Conservation (phyloP, 1,140 invertebrate genomes). For the Pseudomyrmex cubaensis region DNA sequence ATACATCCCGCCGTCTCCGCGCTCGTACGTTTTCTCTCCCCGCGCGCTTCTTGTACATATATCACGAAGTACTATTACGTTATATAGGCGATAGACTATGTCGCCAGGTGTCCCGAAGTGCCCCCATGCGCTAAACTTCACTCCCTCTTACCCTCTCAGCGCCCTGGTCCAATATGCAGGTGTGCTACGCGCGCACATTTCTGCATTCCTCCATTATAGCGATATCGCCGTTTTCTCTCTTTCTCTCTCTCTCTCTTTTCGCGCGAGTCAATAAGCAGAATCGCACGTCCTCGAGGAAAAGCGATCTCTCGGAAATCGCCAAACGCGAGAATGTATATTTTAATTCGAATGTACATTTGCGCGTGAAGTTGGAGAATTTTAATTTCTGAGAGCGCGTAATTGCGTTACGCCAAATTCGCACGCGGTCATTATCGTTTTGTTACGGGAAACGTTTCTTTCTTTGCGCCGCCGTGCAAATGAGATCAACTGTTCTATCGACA, state of each 20-base stretch:
- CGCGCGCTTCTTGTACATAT: constrained; percentile 40
- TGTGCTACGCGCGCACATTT: constrained; percentile 74
- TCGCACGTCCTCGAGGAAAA: constrained; percentile 43
- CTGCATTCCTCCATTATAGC: constrained; percentile 40
- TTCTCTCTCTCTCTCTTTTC: constrained; percentile 14
- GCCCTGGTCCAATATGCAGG: constrained; percentile 68
- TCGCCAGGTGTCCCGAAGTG: constrained; percentile 72
- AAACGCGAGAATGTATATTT: neutral
- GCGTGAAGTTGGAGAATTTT: constrained; percentile 1
- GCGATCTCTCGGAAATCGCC: neutral
- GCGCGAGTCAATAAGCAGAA: too few relatives aligned
- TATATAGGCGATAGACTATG: constrained; percentile 64
- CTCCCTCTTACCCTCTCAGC: constrained; percentile 21
- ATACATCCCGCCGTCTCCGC: constrained; percentile 50
- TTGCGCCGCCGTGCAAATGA: constrained; percentile 13
- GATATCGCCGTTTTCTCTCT: constrained; percentile 13
- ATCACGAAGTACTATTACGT: constrained; percentile 71
- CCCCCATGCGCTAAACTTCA: constrained; percentile 32
- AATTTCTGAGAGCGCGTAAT: neutral
- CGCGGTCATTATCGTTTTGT: constrained; percentile 65
- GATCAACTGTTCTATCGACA: constrained; percentile 69
- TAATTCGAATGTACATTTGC: constrained; percentile 17
- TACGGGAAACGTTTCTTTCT: neutral
- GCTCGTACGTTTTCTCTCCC: constrained; percentile 56
- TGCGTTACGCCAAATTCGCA: constrained; percentile 59